Evolutionary conservation across 2,888 invertebrate species (phyloP), one percentile per base, ranked within the genome.

Genomic region (Leptopilina myrica): DNA sequence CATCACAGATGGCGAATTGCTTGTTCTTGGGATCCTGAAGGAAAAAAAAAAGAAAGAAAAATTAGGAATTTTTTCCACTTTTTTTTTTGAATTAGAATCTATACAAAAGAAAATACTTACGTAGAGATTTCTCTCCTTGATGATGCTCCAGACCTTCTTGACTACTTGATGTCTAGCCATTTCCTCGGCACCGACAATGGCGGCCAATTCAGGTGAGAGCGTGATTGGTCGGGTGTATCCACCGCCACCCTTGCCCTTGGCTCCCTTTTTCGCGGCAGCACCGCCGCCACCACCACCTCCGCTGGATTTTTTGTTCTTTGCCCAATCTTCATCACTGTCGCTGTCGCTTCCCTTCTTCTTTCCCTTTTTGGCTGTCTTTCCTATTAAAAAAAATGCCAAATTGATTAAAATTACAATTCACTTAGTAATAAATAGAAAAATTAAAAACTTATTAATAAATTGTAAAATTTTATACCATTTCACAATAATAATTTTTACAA

Each of bases 1-100:
- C 97, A 90, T 98, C 98, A 92, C 98, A 98, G 87, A 98, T 96
- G 85, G 98, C 98, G 89, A 95, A 98, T 92, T 98, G 98, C 92
- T 97, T 98, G 92, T 98, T 98, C 89, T 96, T 97, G 11, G 98
- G 98, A 91, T 98, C 98, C 94, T 94, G 53, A 46, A 65, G 59
- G 9, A 4, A 69, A 20, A 20, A 20, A 20, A 20, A 20, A 1
- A 20, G 33, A 33, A 33, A 33, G 33, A 33, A 5, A 33, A 33
- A 33, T 33, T n/a, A n/a, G n/a, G n/a, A n/a, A n/a, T n/a, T n/a
- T n/a, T n/a, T 33, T 33, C 5, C 3, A 33, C 3, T 33, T 33
- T 33, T 40, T 40, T 46, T 43, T 43, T 11, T 56, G 43, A n/a
- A 67, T 62, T 14, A 53, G 11, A 15, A 77, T n/a, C n/a, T n/a